Percentiles rank a stretch among this genome's conserved stretches.
Evolutionary conservation across 2,113 vertebrate genomes (phyloP).

Genomic region (Periophthalmodon schlosseri): DNA sequence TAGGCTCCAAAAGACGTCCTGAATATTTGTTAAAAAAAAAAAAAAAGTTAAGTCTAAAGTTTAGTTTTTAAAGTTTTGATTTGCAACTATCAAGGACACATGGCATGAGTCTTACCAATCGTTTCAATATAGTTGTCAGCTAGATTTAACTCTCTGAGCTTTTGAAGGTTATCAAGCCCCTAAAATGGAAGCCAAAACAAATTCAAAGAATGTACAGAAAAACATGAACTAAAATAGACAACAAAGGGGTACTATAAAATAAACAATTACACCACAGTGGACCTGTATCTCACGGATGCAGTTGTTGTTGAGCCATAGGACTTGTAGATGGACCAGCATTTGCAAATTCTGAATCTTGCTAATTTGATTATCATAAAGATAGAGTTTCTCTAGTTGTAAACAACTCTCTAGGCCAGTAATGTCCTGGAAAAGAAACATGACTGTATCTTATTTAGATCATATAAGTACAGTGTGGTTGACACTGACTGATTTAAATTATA

Average conservation of each 20-base stretch:
- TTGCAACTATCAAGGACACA: not conserved
- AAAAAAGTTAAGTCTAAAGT: too few species aligned
- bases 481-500: not conserved
- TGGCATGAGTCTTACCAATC: conserved; percentile 74
- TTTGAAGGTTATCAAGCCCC: conserved; percentile 79
- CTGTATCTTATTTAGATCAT: not conserved
- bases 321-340: conserved; percentile 66
- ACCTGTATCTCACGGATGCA: conserved; percentile 80
- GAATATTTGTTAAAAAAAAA: not conserved
- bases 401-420: conserved; percentile 79
- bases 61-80: not conserved
- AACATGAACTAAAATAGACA: not conserved
- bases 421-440: conserved; percentile 63
- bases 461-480: not conserved
- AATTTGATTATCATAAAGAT: conserved; percentile 84
- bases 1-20: conserved; percentile 83
- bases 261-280: not conserved
- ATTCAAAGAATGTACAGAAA: not conserved
- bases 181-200: conserved; percentile 17
- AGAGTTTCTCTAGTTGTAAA: conserved; percentile 79
- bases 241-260: not conserved
- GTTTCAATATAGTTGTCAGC: conserved; percentile 81
- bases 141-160: conserved; percentile 85
- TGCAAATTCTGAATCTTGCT: conserved; percentile 78
- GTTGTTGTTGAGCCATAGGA: conserved; percentile 85